phyloP scores from a whole-genome alignment of 2,797 vertebrate genomes.

The Hippocampus kuda region DNA sequence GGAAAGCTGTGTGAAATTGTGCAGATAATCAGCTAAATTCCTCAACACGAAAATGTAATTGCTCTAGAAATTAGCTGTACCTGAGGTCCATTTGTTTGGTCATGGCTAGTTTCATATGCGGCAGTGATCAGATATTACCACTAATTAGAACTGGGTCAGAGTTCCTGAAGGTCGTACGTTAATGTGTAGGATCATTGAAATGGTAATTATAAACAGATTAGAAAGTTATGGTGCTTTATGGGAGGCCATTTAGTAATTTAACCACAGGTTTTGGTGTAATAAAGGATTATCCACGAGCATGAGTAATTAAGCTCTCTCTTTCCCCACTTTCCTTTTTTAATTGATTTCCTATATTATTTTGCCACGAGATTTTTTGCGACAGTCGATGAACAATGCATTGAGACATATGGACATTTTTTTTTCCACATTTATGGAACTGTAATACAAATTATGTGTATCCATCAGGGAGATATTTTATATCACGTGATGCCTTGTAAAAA shows the following conservation, averaged over 20 bases:
- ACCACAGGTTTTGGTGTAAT: conserved; percentile 81
- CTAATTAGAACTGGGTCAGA: conserved; percentile 99
- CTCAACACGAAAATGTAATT: conserved; percentile 99
- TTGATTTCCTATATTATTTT: conserved; percentile 15
- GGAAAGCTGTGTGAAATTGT: conserved; percentile 92
- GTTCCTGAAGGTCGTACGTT: conserved; percentile 99
- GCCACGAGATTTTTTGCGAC: conserved; percentile 26
- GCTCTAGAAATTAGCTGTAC: conserved; percentile 98
- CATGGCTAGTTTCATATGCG: conserved; percentile 99
- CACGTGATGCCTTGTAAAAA: not conserved
- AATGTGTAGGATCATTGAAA: conserved; percentile 97
- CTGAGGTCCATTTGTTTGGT: conserved; percentile 98
- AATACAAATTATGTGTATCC: not conserved
- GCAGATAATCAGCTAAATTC: conserved; percentile 99
- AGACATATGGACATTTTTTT: conserved; percentile 1
- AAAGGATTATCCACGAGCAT: conserved; percentile 80
- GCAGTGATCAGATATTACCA: conserved; percentile 93
- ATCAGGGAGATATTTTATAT: not conserved
- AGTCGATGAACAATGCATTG: conserved; percentile 14
- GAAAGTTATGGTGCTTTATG: conserved; percentile 95
- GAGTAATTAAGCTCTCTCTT: conserved; percentile 54
- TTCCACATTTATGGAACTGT: not conserved
- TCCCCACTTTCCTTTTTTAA: conserved; percentile 14
- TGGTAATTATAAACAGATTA: conserved; percentile 99
- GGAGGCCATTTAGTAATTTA: conserved; percentile 88